Base-by-base conservation (phyloP, 2,113 vertebrate genomes). In the Corydoras maculifer region DNA sequence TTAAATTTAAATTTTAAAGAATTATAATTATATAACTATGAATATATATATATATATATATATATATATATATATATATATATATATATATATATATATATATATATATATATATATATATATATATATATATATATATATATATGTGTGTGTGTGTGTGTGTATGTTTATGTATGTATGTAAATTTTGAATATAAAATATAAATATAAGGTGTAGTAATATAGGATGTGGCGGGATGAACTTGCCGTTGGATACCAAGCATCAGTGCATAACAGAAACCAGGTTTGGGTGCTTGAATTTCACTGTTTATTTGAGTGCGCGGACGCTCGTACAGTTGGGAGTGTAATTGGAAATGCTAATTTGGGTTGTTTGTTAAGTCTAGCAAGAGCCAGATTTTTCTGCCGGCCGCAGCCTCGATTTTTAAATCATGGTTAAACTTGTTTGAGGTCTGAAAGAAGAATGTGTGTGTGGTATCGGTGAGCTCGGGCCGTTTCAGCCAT, bases 361-460 rank as follows among this genome's bases (percentile, higher is more conserved):
- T 66, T 13, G 35, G 13, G 15, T 43, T 70, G 57, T 60, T 65
- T 75, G 68, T 65, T 53, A 43, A 51, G 49, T 15, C n/a, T 65
- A 54, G 13, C 5, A 8, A 61, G 49, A 62, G 48, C 43, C 65
- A 29, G 58, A 30, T 35, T 65, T 35, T 73, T 50, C 65, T 43
- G 62, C 43, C 50, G 35, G 55, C 43, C 35, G 50, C 18, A 31
- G 8, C 30, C 54, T 29, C 11, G 62, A 75, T 49, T 51, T 62
- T 13, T 18, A 32, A 62, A 62, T 49, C 50, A 18, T 48, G 30
- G 2, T 25, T 15, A 69, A 53, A 32, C 71, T 66, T 73, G 57
- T 62, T 60, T 62, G 58, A 55, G 58, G 65, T 55, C 30, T 35
- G 9, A 57, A 5, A n/a, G 12, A 58, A 57, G 31, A 9, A 50